Evolutionary conservation across 2,113 vertebrate species (phyloP), one percentile per base, ranked within the genome.

Genomic region (Gadus macrocephalus): DNA sequence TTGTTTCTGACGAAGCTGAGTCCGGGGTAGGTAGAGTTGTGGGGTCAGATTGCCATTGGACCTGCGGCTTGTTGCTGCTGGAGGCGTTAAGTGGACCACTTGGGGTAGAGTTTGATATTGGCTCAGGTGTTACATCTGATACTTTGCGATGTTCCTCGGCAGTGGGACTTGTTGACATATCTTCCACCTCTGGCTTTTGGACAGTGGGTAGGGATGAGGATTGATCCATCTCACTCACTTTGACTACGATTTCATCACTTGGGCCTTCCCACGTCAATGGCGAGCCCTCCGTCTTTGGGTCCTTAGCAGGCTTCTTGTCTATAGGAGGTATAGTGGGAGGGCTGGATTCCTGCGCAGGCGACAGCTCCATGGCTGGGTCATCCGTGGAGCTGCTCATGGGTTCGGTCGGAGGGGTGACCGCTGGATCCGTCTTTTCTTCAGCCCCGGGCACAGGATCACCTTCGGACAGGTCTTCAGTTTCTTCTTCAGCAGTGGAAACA

Each of bases 321-420:
- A 90, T 89, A 22, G 78, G 77, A 15, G 89, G 90, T 62, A 86
- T 87, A 14, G 68, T 66, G 0, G 91, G 92, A 69, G 85, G 77
- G 9, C 78, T 69, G 20, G 67, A 2, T 0, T 67, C 71, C 28
- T 64, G 72, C 16, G 6, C 78, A n/a, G 74, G 12, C 19, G 76
- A 64, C 2, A 61, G 22, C 9, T 65, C 27, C 28, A 86, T 80
- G 22, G 25, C n/a, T 9, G 27, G 64, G 25, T 63, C 73, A 16
- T 67, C 49, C 0, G n/a, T 8, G 3, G 80, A 77, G 62, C 64
- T 64, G n/a, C 42, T 59, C 22, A 31, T 66, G 53, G 85, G 80
- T 72, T 83, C 86, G 79, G 16, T 78, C 17, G 79, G 84, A 53
- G 84, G 85, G 1, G 60, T 72, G 3, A 78, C 65, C 17, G 79